A percentile compares a stretch with the other conserved stretches of the same genome.
Conservation (phyloP, 2,113 vertebrate species). For the Poeciliopsis retropinna region DNA sequence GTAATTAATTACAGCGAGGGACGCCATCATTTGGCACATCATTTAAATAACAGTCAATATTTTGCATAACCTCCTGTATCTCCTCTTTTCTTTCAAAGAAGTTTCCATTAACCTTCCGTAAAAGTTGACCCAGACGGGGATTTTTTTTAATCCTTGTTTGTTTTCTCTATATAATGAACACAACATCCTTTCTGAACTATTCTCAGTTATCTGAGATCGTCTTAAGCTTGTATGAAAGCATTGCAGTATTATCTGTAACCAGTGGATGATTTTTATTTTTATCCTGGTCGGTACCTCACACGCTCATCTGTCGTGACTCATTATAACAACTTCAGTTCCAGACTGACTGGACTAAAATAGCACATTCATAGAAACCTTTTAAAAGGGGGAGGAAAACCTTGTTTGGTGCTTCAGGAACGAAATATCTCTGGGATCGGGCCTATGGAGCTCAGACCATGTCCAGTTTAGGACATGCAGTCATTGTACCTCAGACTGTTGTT, state of each 20-base stretch:
- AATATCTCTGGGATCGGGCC: neutral
- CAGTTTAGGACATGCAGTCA: too few relatives aligned
- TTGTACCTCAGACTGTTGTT: too few relatives aligned
- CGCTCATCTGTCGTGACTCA: neutral
- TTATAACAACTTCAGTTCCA: neutral
- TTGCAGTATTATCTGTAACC: too few relatives aligned
- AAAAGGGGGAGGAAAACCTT: neutral
- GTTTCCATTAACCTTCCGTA: neutral
- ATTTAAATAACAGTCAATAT: neutral
- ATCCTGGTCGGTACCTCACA: constrained; percentile 4
- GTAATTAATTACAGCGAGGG: neutral
- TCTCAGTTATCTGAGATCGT: too few relatives aligned
- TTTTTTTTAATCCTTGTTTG: neutral
- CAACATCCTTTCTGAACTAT: too few relatives aligned
- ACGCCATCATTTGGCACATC: neutral
- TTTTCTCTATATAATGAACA: neutral
- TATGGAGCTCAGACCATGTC: neutral
- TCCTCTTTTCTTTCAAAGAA: neutral
- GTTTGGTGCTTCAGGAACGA: neutral
- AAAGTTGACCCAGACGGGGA: neutral
- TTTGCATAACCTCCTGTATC: neutral
- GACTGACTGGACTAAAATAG: constrained; percentile 4
- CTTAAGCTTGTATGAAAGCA: too few relatives aligned
- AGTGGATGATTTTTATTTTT: neutral
- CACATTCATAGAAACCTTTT: constrained; percentile 3